These are phyloP conservation scores for Agriopis marginaria DNA, from an alignment of 2,888 invertebrate species.

Conservation along the genomic window DNA sequence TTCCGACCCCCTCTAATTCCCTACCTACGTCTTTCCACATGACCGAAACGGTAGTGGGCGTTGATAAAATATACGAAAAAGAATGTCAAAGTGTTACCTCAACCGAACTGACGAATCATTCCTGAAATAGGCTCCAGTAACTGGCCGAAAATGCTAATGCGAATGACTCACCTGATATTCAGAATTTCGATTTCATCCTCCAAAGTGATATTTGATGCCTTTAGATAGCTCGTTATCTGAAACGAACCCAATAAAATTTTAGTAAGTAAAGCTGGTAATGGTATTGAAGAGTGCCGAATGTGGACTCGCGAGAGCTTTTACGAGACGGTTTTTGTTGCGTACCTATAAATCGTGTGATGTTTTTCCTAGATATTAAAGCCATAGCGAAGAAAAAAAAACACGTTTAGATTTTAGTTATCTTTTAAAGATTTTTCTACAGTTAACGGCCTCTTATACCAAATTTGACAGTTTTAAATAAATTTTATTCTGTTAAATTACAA, in stretches of 20 bases:
- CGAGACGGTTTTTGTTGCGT: neutral
- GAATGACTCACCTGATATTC: slow-evolving; percentile 88
- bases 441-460: too few relatives aligned
- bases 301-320: slow-evolving; percentile 9
- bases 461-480: too few relatives aligned
- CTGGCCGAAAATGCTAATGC: slow-evolving; percentile 29
- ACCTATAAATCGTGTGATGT: slow-evolving; percentile 13
- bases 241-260: slow-evolving; percentile 49
- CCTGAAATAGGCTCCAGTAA: slow-evolving; percentile 19
- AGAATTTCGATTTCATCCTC: slow-evolving; percentile 89
- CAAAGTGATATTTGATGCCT: slow-evolving; percentile 88
- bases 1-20: too few relatives aligned
- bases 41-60: slow-evolving; percentile 6
- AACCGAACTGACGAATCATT: slow-evolving; percentile 30
- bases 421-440: too few relatives aligned
- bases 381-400: too few relatives aligned
- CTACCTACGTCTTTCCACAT: neutral
- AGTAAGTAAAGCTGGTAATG: slow-evolving; percentile 29
- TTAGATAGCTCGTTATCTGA: slow-evolving; percentile 89
- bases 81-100: slow-evolving; percentile 3
- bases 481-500: too few relatives aligned
- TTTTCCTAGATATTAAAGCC: slow-evolving; percentile 1
- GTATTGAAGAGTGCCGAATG: slow-evolving; percentile 22
- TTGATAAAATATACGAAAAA: slow-evolving; percentile 17
- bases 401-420: too few relatives aligned